Conservation (phyloP, 2,797 vertebrate genomes). For the Iguana delicatissima region DNA sequence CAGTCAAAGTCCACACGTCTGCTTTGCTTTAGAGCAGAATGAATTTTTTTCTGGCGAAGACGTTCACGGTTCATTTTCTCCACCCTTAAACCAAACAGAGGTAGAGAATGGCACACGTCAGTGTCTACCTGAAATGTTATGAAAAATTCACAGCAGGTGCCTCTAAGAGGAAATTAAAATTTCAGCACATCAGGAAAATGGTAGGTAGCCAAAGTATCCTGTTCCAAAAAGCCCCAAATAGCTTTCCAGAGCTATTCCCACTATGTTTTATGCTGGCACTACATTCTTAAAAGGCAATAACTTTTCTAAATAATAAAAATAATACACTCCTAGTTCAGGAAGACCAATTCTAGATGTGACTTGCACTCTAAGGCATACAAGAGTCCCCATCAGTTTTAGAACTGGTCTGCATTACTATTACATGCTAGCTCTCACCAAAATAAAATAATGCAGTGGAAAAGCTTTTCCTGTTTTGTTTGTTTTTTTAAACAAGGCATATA, state of each 20-base stretch:
- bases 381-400: background rate
- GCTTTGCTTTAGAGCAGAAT: conserved; percentile 84
- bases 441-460: background rate
- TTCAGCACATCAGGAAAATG: background rate
- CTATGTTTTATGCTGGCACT: background rate
- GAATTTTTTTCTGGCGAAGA: conserved; percentile 88
- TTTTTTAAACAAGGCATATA: too few species aligned
- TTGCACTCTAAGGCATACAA: background rate
- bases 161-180: background rate
- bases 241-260: background rate
- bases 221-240: background rate
- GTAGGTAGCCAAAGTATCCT: background rate
- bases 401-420: background rate
- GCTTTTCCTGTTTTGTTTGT: background rate
- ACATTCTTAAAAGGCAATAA: background rate
- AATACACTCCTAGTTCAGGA: background rate
- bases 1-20: conserved; percentile 86
- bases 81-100: conserved; percentile 81
- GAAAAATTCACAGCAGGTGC: background rate
- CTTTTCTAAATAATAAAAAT: background rate
- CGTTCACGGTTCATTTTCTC: conserved; percentile 88
- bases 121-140: background rate
- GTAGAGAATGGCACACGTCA: background rate
- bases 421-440: background rate
- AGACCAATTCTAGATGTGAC: background rate